Conservation (phyloP, 2,113 vertebrate genomes). For the Pyxicephalus adspersus region DNA sequence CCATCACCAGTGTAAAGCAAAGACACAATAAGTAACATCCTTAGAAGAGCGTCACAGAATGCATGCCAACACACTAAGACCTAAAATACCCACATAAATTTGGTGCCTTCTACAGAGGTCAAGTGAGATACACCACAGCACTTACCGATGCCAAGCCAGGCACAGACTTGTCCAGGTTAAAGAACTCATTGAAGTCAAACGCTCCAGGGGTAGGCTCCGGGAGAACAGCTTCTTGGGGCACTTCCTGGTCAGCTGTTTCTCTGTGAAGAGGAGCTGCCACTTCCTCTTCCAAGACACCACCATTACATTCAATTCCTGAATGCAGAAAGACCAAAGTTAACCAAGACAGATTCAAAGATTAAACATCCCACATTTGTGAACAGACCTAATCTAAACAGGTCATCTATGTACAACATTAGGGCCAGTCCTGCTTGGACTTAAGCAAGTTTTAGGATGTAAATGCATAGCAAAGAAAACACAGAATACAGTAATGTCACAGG, state of each 20-base stretch:
- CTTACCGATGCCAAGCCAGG: constrained; percentile 96
- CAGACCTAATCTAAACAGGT: too few species aligned
- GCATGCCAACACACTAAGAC: not conserved
- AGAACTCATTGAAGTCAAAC: constrained; percentile 98
- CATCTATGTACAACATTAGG: too few species aligned
- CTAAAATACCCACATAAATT: not conserved
- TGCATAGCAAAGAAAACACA: too few species aligned
- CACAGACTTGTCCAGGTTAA: constrained; percentile 96
- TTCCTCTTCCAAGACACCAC: constrained; percentile 83
- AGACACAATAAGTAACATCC: too few species aligned
- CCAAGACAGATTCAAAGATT: too few species aligned
- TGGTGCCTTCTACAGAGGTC: not conserved
- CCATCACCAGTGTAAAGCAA: constrained; percentile 13
- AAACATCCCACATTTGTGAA: too few species aligned
- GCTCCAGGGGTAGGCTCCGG: constrained; percentile 88
- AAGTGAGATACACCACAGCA: constrained; percentile 51
- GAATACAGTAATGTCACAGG: too few species aligned
- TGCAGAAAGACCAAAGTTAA: not conserved
- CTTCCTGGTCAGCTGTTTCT: constrained; percentile 88
- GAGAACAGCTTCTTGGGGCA: constrained; percentile 82
- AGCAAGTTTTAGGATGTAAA: too few species aligned
- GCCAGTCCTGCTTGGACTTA: too few species aligned
- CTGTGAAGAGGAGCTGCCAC: constrained; percentile 75
- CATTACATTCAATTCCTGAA: constrained; percentile 84
- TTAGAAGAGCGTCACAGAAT: too few species aligned